Evolutionary conservation across 2,113 vertebrate species (phyloP).

Genomic region (Nothobranchius furzeri): DNA sequence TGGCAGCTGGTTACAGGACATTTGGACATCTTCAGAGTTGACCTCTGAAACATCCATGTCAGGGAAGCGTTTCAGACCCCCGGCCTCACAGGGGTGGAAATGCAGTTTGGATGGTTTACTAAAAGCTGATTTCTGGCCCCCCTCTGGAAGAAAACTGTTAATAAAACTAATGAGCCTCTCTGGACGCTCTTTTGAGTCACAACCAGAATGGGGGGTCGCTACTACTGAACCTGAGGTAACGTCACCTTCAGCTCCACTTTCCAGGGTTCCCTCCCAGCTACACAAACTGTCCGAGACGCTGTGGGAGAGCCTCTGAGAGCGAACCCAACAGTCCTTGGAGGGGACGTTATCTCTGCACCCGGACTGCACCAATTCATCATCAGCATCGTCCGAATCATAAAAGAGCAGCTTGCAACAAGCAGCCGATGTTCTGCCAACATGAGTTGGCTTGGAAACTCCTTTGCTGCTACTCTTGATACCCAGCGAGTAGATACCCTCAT

Average conservation of each 20-base stretch:
- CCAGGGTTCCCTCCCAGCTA: slow-evolving; percentile 80
- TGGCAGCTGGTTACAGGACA: slow-evolving; percentile 67
- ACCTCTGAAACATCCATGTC: slow-evolving; percentile 85
- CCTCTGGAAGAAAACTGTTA: slow-evolving; percentile 78
- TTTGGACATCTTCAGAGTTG: slow-evolving; percentile 78
- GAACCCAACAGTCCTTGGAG: slow-evolving; percentile 76
- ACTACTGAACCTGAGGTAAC: slow-evolving; percentile 35
- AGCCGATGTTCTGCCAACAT: slow-evolving; percentile 53
- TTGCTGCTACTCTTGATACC: slow-evolving; percentile 83
- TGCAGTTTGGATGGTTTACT: slow-evolving; percentile 64
- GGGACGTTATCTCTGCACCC: slow-evolving; percentile 72
- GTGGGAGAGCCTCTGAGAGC: slow-evolving; percentile 80
- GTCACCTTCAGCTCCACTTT: slow-evolving; percentile 56
- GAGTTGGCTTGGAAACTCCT: slow-evolving; percentile 68
- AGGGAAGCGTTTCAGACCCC: slow-evolving; percentile 75
- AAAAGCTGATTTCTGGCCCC: slow-evolving; percentile 68
- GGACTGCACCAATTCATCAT: slow-evolving; percentile 80
- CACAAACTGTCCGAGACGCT: slow-evolving; percentile 89
- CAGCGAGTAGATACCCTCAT: slow-evolving; percentile 94
- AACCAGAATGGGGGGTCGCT: slow-evolving; percentile 51
- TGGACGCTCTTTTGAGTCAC: slow-evolving; percentile 82
- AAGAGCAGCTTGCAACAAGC: slow-evolving; percentile 71
- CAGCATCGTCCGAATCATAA: slow-evolving; percentile 86
- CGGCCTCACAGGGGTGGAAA: slow-evolving; percentile 51
- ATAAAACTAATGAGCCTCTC: slow-evolving; percentile 84